Evolutionary conservation across 2,888 invertebrate genomes (phyloP).

Genomic region (Drosophila paramelanica): DNA sequence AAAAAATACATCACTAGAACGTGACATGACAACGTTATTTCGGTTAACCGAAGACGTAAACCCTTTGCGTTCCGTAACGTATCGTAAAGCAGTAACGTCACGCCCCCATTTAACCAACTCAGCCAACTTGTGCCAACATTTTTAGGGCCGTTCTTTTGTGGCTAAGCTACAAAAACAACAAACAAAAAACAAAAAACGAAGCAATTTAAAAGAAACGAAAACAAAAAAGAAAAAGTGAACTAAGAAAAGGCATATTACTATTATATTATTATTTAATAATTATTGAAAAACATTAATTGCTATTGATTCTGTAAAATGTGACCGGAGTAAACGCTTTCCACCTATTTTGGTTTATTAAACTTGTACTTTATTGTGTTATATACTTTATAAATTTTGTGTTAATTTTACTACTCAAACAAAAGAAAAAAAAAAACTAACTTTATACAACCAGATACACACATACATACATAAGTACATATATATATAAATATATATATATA

Average conservation of each 20-base stretch:
- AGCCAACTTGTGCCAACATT: conserved; percentile 45
- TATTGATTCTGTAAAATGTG: conserved; percentile 53
- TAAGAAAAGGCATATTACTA: conserved; percentile 58
- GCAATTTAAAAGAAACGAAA: conserved; percentile 33
- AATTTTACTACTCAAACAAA: conserved; percentile 20
- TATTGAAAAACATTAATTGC: conserved; percentile 18
- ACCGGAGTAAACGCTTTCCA: conserved; percentile 67
- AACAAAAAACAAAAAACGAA: conserved; percentile 4
- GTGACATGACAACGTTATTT: conserved; percentile 12
- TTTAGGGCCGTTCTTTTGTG: conserved; percentile 50
- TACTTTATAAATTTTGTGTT: conserved; percentile 42
- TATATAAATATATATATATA: conserved; percentile 8
- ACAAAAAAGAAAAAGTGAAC: conserved; percentile 22
- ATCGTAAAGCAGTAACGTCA: conserved; percentile 9
- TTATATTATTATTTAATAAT: conserved; percentile 45
- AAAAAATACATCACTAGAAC: conserved; percentile 17
- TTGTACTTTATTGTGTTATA: conserved; percentile 62
- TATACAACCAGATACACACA: conserved; percentile 17
- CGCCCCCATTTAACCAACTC: conserved; percentile 35
- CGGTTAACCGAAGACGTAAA: neutral
- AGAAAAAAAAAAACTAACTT: conserved; percentile 12
- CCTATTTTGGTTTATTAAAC: conserved; percentile 58
- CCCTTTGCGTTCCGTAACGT: conserved; percentile 1
- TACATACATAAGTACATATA: conserved; percentile 8
- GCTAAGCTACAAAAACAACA: conserved; percentile 40